Evolutionary conservation across 2,113 vertebrate genomes (phyloP).

Genomic region (Pantherophis guttatus): DNA sequence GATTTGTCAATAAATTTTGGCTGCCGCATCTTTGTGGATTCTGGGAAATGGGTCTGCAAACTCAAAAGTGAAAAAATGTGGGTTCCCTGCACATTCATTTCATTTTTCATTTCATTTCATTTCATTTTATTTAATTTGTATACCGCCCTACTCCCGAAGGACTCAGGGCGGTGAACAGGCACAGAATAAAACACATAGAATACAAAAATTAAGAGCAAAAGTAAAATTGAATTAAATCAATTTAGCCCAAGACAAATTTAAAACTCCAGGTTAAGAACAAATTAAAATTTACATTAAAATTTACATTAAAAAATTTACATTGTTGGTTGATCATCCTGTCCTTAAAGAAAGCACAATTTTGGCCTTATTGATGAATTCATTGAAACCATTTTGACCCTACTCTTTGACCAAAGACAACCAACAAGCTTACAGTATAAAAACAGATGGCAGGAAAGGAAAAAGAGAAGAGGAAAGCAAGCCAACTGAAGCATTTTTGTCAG

Average conservation of each 20-base stretch:
- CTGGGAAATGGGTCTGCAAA: neutral
- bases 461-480: neutral
- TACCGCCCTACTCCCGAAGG: no score
- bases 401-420: neutral
- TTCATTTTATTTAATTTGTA: no score
- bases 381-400: neutral
- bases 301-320: no score
- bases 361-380: neutral
- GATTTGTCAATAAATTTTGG: neutral
- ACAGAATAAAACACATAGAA: no score
- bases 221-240: no score
- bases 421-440: neutral
- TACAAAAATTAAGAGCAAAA: no score
- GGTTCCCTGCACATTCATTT: neutral
- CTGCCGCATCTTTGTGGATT: neutral
- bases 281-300: no score
- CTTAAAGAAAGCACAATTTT: neutral
- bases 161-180: no score
- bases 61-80: neutral
- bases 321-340: neutral
- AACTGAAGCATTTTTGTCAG: neutral
- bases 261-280: no score
- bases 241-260: no score
- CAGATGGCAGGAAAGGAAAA: neutral
- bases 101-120: no score